Evolutionary conservation across 2,113 vertebrate genomes (phyloP), one percentile per base, ranked within the genome.

Genomic region (Lanius collurio): DNA sequence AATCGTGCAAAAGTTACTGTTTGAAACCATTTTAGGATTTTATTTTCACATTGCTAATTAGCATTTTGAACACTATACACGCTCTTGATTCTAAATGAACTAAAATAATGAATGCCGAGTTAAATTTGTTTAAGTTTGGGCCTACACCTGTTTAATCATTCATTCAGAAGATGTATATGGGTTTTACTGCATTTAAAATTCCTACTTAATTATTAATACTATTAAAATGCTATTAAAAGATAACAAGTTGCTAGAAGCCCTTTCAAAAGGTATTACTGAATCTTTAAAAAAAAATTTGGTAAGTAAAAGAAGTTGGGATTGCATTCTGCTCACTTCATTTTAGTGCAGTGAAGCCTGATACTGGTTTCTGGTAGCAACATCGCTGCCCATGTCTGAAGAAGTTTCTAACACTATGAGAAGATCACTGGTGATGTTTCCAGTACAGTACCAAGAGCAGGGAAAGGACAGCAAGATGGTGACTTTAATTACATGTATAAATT

Each of bases 401-500:
- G 73, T 83, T 76, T 64, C 26, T 92, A 27, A 64, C 50, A 5
- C 27, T 37, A 2, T 70, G 50, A 59, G 28, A 62, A 47, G 47
- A 87, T 49, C 18, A 19, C 31, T 49, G 78, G 37, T 75, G 83
- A 80, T 93, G 55, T 90, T 92, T 88, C 86, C 50, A 59, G 59
- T 77, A 86, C 79, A 91, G 87, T 75, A 94, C 79, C 80, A 97
- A 96, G 90, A 97, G 94, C 93, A 97, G 94, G 90, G 87, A 80
- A 91, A 98, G 93, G 94, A 90, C 95, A 96, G 79, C 70, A 81
- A 84, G 80, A 73, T 93, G 83, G 90, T 96, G 71, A 90, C 94
- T 98, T 98, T 97, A 97, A 97, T 98, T 97, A 96, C 76, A 42
- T 95, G 33, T 95, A 89, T 96, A 97, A 97, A 97, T 98, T 96